Evolutionary conservation across 2,888 invertebrate species (phyloP).

Genomic region (Epinotia nisella): DNA sequence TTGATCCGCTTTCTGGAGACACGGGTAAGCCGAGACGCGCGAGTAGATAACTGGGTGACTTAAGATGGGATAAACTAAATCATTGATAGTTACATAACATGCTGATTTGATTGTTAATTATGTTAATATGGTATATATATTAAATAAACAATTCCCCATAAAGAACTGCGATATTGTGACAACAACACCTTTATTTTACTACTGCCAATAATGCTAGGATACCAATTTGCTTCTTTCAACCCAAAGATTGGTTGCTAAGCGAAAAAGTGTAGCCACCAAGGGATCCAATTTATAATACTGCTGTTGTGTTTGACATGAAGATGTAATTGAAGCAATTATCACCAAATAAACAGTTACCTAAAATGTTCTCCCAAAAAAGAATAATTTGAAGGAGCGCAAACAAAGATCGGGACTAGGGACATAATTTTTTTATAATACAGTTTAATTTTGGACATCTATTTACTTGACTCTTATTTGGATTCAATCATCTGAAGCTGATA

Average conservation of each 20-base stretch:
- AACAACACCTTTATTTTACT: no score
- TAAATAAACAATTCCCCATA: neutral
- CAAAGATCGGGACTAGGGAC: neutral
- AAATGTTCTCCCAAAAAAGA: no score
- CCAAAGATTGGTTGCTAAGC: no score
- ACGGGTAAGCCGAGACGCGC: constrained; percentile 15
- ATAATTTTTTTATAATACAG: neutral
- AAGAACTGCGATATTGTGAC: neutral
- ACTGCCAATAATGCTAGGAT: no score
- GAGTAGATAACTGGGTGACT: constrained; percentile 5
- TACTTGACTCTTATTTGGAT: neutral
- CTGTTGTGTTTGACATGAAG: no score
- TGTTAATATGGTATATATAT: neutral
- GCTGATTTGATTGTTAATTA: neutral
- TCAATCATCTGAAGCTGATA: neutral
- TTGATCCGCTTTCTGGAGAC: constrained; percentile 21
- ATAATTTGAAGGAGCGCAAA: neutral
- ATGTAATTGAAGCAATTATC: no score
- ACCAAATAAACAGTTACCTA: no score
- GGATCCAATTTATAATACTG: no score
- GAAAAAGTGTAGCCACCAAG: no score
- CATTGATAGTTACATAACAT: neutral
- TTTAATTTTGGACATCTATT: neutral
- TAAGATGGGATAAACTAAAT: constrained; percentile 5
- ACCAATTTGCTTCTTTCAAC: no score